phyloP scores from a whole-genome alignment of 2,888 invertebrate genomes.

The Phalera bucephala region DNA sequence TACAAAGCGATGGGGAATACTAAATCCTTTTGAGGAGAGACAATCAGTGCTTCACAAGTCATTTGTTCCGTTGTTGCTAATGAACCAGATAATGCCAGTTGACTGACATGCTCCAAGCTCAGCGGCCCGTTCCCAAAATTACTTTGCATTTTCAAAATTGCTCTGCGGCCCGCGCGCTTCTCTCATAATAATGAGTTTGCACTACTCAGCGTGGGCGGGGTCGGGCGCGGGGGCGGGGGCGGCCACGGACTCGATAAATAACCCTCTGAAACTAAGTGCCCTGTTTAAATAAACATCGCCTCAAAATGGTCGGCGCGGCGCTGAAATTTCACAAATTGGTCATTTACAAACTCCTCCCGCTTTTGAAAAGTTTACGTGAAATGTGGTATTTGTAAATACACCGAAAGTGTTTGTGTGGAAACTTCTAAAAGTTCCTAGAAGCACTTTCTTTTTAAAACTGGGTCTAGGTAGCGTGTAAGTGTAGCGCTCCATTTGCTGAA shows the following conservation, averaged over 20 bases:
- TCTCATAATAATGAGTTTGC: background rate
- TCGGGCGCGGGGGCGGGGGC: background rate
- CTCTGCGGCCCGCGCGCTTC: background rate
- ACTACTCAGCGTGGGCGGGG: background rate
- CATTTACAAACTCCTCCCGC: background rate
- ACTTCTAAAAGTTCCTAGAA: no score
- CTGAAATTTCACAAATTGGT: slow-evolving; percentile 1
- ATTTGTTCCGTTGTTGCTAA: background rate
- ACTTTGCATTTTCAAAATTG: background rate
- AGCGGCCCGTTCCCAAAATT: background rate
- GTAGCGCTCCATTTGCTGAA: no score
- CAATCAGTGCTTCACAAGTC: no score
- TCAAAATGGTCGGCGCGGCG: background rate
- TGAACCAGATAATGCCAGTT: background rate
- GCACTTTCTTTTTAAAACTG: no score
- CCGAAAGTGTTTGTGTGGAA: no score
- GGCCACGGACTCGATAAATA: slow-evolving; percentile 1
- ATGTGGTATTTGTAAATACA: no score
- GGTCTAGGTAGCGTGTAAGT: no score
- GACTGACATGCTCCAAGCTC: background rate
- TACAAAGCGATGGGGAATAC: no score
- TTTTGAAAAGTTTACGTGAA: background rate
- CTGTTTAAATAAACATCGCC: slow-evolving; percentile 4
- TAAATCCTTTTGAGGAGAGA: no score
- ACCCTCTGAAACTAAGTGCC: slow-evolving; percentile 3